Base-by-base conservation (phyloP, 2,797 vertebrate species). In the Typhlichthys subterraneus region DNA sequence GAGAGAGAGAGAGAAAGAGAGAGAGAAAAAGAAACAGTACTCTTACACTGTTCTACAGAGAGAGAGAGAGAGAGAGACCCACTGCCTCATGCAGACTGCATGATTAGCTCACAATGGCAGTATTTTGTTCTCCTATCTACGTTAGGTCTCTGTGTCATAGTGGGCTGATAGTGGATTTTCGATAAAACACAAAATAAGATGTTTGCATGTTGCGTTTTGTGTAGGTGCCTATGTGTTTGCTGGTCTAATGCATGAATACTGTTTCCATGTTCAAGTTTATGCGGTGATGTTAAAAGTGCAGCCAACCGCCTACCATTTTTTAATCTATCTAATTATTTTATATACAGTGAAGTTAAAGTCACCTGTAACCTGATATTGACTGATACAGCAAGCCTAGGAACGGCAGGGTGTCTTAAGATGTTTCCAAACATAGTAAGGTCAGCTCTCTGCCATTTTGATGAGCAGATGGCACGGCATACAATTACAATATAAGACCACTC, bases 21-120 rank as follows among this genome's bases (percentile, higher is more conserved):
- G 17, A 17, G 17, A 17, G 1, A 17, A 2, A 17, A 17, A 17
- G 1, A 33, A 33, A 33, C 33, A 33, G 33, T 4, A 38, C 33
- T 38, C 33, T 38, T 38, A 38, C 33, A 38, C 33, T 38, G 33
- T 38, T 38, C 5, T 38, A 38, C 31, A 33, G 31, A 59, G 17
- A 17, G 17, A 17, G 17, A 17, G 17, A 17, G 17, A 17, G 23
- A 23, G 23, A 23, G 23, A 23, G 23, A 64, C 49, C 62, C 63
- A 14, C 51, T 54, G 69, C 54, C 49, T 57, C 42, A 67, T 65
- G 63, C 67, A 78, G 70, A 75, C 33, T 9, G 8, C 33, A 38
- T 61, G 58, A 71, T 75, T 62, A 14, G 61, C 59, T 75, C 66
- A 48, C 42, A 13, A 10, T 63, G 57, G 31, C 53, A 6, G 33